Conservation (phyloP, 2,888 invertebrate species). For the Harpagoxenus sublaevis region DNA sequence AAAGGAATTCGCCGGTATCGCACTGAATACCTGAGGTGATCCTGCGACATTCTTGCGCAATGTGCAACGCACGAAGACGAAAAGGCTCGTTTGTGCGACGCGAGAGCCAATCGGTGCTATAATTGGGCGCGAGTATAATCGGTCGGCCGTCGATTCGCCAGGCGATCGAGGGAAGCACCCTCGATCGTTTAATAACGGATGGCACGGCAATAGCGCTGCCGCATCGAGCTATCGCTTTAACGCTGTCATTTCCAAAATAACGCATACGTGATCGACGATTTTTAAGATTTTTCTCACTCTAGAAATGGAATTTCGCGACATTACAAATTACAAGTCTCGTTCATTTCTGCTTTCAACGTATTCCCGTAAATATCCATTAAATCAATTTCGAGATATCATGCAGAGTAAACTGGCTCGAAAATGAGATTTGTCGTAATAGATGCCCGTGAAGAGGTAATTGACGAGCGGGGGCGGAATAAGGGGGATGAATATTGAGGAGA, state of each 20-base stretch:
- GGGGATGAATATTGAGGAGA: neutral
- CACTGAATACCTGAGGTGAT: neutral
- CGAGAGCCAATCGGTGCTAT: constrained; percentile 35
- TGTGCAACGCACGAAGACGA: neutral
- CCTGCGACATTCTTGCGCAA: no score
- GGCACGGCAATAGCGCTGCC: constrained; percentile 20
- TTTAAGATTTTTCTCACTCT: neutral
- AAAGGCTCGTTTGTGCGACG: neutral
- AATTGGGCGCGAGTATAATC: constrained; percentile 34
- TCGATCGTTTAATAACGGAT: constrained; percentile 45
- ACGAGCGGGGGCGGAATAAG: neutral
- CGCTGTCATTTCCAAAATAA: neutral
- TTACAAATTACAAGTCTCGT: neutral
- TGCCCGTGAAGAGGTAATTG: neutral
- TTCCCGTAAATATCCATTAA: neutral
- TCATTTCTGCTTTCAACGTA: neutral
- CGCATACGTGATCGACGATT: neutral
- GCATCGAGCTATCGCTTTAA: neutral
- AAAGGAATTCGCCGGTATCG: neutral
- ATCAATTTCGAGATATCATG: neutral
- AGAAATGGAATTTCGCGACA: neutral
- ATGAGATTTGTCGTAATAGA: neutral
- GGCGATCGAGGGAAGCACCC: constrained; percentile 48
- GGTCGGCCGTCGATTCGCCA: constrained; percentile 30
- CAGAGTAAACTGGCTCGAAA: neutral